A percentile compares a stretch with the other conserved stretches of the same genome.
Conservation (phyloP, 2,797 vertebrate species). For the Semotilus atromaculatus region DNA sequence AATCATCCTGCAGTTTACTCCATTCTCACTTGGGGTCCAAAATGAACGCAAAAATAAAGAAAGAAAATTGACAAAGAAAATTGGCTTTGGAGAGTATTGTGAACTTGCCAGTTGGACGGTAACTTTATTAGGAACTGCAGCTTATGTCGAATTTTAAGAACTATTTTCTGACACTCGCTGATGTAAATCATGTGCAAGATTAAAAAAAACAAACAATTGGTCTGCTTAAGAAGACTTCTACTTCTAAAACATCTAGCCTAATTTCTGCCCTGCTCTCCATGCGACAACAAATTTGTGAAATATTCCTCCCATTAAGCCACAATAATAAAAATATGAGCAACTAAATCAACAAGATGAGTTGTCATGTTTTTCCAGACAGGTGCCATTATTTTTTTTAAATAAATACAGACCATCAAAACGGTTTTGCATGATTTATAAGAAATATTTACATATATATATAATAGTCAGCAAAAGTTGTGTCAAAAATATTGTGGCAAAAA, state of each 20-base stretch:
- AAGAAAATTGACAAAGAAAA: neutral
- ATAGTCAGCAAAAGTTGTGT: neutral
- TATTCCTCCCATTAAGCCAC: neutral
- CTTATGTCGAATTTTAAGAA: neutral
- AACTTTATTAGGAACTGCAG: conserved; percentile 6
- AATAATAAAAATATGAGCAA: neutral
- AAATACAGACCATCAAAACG: neutral
- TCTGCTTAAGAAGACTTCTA: neutral
- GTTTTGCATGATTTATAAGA: neutral
- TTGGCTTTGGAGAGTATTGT: neutral
- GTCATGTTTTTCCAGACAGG: neutral
- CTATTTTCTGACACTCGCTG: neutral
- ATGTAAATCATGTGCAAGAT: conserved; percentile 7
- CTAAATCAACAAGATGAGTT: neutral
- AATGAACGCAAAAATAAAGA: neutral
- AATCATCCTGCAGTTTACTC: conserved; percentile 3
- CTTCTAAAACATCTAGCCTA: no score
- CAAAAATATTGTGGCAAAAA: neutral
- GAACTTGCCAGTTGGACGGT: neutral
- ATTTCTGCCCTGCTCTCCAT: neutral
- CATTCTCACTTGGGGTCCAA: neutral
- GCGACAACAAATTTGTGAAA: neutral
- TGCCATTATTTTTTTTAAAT: neutral
- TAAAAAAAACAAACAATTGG: neutral
- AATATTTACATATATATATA: neutral